A percentile compares a stretch with the other conserved stretches of the same genome.
These are phyloP conservation scores for Dendrolimus pini DNA, from an alignment of 2,888 invertebrate genomes.

Conservation along the genomic window DNA sequence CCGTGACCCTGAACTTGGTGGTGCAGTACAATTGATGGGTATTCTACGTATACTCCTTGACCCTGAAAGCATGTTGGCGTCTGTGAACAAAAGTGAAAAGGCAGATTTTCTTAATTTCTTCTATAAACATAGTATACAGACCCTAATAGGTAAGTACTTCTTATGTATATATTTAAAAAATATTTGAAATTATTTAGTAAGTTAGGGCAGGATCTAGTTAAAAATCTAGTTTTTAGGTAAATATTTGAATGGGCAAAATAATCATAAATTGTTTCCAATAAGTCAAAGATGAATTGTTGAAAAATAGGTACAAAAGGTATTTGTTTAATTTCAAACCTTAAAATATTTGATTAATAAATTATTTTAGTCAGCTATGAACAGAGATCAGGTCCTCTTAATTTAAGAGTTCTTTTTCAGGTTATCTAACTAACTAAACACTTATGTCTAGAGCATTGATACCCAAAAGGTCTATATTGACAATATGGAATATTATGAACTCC, in stretches of 20 bases:
- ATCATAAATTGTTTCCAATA: not conserved
- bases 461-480: too few relatives aligned
- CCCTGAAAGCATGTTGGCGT: constrained; percentile 98
- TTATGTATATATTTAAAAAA: constrained; percentile 3
- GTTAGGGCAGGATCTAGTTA: too few relatives aligned
- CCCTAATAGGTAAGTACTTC: constrained; percentile 85
- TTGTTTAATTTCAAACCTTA: not conserved
- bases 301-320: not conserved
- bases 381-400: too few relatives aligned
- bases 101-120: constrained; percentile 99
- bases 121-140: constrained; percentile 98
- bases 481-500: too few relatives aligned
- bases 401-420: too few relatives aligned
- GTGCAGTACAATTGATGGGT: constrained; percentile 97
- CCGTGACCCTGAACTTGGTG: constrained; percentile 96
- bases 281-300: not conserved
- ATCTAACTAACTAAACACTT: too few relatives aligned
- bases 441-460: too few relatives aligned
- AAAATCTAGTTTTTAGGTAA: too few relatives aligned
- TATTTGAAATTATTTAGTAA: not conserved
- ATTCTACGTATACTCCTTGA: constrained; percentile 94
- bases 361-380: too few relatives aligned
- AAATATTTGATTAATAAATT: too few relatives aligned
- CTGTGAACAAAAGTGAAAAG: constrained; percentile 96
- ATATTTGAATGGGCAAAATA: too few relatives aligned